These are phyloP conservation scores for Volucella bombylans DNA, from an alignment of 2,888 invertebrate species.

Conservation along the genomic window DNA sequence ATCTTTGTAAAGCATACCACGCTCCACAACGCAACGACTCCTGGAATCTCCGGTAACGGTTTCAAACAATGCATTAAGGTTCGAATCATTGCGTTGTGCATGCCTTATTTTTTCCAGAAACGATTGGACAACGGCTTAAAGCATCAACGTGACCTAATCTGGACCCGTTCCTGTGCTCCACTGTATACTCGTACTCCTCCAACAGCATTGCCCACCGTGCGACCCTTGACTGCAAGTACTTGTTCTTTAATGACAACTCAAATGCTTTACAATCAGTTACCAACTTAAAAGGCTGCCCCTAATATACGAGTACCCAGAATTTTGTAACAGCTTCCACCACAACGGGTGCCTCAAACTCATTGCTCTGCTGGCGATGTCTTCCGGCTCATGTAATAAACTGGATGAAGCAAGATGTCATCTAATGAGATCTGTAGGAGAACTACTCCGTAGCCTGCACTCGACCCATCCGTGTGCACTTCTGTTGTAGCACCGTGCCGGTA, in stretches of 20 bases:
- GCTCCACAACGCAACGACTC: neutral
- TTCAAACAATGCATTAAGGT: neutral
- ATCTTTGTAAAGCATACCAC: neutral
- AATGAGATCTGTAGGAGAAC: neutral
- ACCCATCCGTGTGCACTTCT: neutral
- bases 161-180: conserved; percentile 5
- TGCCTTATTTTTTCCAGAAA: neutral
- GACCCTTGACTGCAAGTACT: too few species aligned
- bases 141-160: too few species aligned
- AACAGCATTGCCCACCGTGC: too few species aligned
- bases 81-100: neutral
- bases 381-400: conserved; percentile 13
- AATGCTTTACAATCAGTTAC: conserved; percentile 6
- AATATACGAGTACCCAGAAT: too few species aligned
- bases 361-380: conserved; percentile 15
- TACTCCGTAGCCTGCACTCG: too few species aligned
- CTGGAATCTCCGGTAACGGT: neutral
- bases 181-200: neutral
- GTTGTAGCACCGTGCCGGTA: neutral
- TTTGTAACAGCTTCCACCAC: too few species aligned
- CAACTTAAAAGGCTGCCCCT: too few species aligned
- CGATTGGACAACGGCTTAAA: neutral
- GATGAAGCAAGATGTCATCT: conserved; percentile 5
- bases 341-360: too few species aligned
- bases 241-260: too few species aligned